Evolutionary conservation across 2,797 vertebrate species (phyloP), one percentile per base, ranked within the genome.

Genomic region (Enteromius treurensis): DNA sequence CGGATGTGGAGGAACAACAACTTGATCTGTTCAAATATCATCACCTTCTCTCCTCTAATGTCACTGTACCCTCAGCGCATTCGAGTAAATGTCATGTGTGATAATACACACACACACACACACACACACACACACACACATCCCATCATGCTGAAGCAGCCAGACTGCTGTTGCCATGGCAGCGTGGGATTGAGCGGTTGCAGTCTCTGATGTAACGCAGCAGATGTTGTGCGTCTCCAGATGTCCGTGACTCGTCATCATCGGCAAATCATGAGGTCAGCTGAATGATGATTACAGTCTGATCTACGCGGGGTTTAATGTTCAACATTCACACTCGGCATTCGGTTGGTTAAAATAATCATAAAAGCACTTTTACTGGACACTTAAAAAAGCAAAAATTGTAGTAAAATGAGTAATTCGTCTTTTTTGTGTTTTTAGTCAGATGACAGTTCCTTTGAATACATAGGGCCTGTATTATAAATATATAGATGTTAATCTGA

Each of bases 131-230:
- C 37, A 40, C 37, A 40, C 40, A 40, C 40, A 62, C 32, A 87
- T 83, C 83, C 89, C 67, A 86, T 85, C 87, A 86, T 90, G 86
- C 45, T 88, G 89, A 88, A 86, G 88, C 88, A 79, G 84, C 86
- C 60, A 86, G 89, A 91, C 90, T 92, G 93, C 92, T 93, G 93
- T 95, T 95, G 91, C 94, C 90, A 94, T 95, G 93, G 93, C 92
- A 93, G 91, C 92, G 85, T 81, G 47, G 37, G 88, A 85, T 90
- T 93, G 92, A 93, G 92, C 92, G 85, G 89, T 92, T 90, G 88
- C 86, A 90, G 88, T 83, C 77, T 86, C 21, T 75, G 80, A 82
- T 71, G 80, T 65, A 86, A 74, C 21, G 58, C 1, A 7, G 0
- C 80, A 81, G 69, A 73, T 81, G 80, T 40, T 37, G 65, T 3